Base-by-base conservation (phyloP, 2,797 vertebrate species). In the Spinibarbus caldwelli region DNA sequence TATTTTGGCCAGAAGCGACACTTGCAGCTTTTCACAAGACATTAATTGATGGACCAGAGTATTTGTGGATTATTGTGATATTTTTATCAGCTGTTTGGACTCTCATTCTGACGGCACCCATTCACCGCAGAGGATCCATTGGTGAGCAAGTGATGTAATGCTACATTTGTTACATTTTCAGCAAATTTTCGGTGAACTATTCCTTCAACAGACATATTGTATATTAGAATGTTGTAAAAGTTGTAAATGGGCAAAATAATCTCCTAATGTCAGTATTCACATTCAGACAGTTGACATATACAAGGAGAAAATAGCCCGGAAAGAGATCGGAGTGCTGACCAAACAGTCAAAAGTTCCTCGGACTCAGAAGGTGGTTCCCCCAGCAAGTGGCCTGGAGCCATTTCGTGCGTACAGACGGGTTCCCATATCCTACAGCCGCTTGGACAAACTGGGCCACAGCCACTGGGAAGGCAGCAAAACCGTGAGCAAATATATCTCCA, bases 371-470 rank as follows among this genome's bases (percentile, higher is more conserved):
- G 62, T 97, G 77, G 36, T 88, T 17, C 8, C 90, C 0, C 97
- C 96, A 0, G 21, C 90, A 6, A 91, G 84, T 64, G 91, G 90
- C 23, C 90, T 49, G 15, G 93, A 95, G 9, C 93, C 94, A 1
- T 87, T 90, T 67, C 67, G 11, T 5, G 78, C 66, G 54, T 97
- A 98, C 89, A 86, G 79, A 43, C 92, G 97, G 80, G 94, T 75
- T 57, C 96, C 97, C 0, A 94, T 98, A 88, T 95, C 94, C 38
- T 97, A 95, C 86, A 90, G 90, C 54, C 54, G 49, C 86, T 88
- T 98, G 90, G 97, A 98, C 41, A 87, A 91, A 49, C 5, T 96
- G 0, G 97, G 97, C 68, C 97, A 97, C 2, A 94, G 95, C 23
- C 90, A 97, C 72, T 94, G 96, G 96, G 96, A 97, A 84, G 90